Evolutionary conservation across 2,113 vertebrate genomes (phyloP), one percentile per base, ranked within the genome.

Genomic region (Macrotis lagotis): DNA sequence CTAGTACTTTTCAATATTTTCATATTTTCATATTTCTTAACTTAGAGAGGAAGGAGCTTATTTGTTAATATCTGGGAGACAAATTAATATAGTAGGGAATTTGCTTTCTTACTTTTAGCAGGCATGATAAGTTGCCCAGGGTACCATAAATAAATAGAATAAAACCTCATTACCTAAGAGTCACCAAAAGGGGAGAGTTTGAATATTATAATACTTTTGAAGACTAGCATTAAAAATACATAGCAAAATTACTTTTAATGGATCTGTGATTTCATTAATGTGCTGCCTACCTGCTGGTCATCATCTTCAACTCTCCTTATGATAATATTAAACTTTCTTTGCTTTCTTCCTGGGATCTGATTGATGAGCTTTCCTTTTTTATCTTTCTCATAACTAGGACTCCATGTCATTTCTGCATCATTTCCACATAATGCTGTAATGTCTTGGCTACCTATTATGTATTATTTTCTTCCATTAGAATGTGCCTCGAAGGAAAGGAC

Each of bases 31-130:
- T 92, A 7, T 88, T 0, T 89, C n/a, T 51, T 28, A 88, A 22
- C 31, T 66, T 19, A 94, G 53, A 92, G 90, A 12, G 93, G 37
- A 92, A 51, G 50, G 22, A 26, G 51, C 66, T 83, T n/a, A 37
- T 4, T 4, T 55, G 51, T 48, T 51, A 93, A 50, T 90, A 92
- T 94, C 28, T 25, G 5, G n/a, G 48, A 48, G 50, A 47, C 90
- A 19, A 88, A 48, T 19, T n/a, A 90, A 53, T 48, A 74, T 95
- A 93, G 49, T 50, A 94, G 48, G 88, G 44, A 14, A 44, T 44
- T 31, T 50, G 31, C 48, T 44, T 52, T 93, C 48, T 94, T 92
- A 66, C 31, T 66, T 66, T 89, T 90, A 94, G 89, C 48, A 31
- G 90, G 4, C 31, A 25, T 66, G 49, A 66, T 66, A 66, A 48